Evolutionary conservation across 2,797 vertebrate genomes (phyloP), one percentile per base, ranked within the genome.

Genomic region (Leptatherina wallacei): DNA sequence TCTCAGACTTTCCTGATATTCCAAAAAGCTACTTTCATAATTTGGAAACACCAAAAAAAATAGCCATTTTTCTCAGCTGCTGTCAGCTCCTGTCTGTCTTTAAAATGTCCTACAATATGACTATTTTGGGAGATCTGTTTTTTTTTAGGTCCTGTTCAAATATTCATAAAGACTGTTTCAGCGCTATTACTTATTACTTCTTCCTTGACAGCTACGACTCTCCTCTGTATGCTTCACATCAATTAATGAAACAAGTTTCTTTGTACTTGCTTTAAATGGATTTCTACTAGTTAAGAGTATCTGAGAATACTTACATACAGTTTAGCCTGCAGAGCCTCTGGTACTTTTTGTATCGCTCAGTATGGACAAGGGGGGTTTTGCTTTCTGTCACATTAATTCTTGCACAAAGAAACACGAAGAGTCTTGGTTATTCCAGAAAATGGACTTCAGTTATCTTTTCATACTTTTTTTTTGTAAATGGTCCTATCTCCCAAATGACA

Each of bases 1-100:
- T 68, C 42, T 71, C 74, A 52, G 78, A 61, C 60, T 85, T 78
- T 79, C 67, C 65, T 73, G 78, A 75, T 71, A 65, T 76, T 80
- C 69, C 66, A 85, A 79, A 91, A 85, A 91, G 75, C 67, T 54
- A 82, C 70, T 81, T 83, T 42, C 69, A 70, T 82, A 86, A 88
- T 85, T 76, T 55, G 12, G 58, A 86, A 78, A 85, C 66, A 58
- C 65, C n/a, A n/a, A 27, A 69, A 56, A 22, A 6, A 4, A 16
- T 11, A 42, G 18, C 5, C 1, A 18, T 16, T 44, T 44, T 44
- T 27, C 4, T 54, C 12, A 27, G 24, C 51, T 27, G 22, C 12
- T 14, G 24, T 44, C 69, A 67, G 65, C 67, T 73, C 44, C 71
- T 44, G 65, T 66, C 67, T 76, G 68, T 65, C 78, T 83, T 76